phyloP scores from a whole-genome alignment of 2,888 invertebrate genomes.

The Gordius sp. region DNA sequence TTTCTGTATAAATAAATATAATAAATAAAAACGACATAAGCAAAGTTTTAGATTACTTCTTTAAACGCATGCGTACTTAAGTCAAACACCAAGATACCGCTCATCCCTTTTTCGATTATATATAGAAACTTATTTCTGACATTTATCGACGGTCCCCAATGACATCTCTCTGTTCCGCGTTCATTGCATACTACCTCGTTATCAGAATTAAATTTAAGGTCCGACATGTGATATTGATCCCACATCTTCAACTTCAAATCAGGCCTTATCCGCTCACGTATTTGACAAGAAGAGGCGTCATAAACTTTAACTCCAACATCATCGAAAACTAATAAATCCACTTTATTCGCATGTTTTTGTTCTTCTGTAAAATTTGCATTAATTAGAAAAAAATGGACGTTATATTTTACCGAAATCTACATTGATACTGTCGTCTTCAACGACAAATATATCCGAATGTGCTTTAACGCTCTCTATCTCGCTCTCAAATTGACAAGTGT shows the following conservation, averaged over 20 bases:
- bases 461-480: not conserved
- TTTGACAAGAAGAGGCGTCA: not conserved
- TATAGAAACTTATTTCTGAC: not conserved
- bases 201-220: no score
- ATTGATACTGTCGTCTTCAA: not conserved
- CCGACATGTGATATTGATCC: no score
- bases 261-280: no score
- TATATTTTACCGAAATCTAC: not conserved
- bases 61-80: not conserved
- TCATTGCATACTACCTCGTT: no score
- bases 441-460: constrained; percentile 2
- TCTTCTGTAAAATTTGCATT: no score
- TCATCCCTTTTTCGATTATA: not conserved
- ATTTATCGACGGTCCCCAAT: constrained; percentile 3
- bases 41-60: not conserved
- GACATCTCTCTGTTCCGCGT: no score
- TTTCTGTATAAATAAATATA: not conserved
- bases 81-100: not conserved
- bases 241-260: no score
- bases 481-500: not conserved
- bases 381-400: no score
- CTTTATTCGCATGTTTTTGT: not conserved
- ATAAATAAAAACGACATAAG: not conserved
- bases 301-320: not conserved
- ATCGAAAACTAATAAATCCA: not conserved